Conservation (phyloP, 2,113 vertebrate species). For the Paratilapia polleni region DNA sequence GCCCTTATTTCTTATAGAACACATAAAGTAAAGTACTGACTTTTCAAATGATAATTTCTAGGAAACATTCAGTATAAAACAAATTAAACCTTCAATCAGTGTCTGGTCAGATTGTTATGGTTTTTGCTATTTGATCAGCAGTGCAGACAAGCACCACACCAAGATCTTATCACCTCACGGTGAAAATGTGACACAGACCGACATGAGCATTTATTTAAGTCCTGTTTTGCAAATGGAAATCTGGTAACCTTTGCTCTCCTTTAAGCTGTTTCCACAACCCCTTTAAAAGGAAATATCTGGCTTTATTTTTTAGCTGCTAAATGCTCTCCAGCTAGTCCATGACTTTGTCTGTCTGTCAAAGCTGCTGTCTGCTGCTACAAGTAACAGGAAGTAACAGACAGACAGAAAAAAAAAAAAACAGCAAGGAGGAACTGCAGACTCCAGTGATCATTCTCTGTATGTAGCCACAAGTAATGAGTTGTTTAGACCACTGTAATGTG, state of each 20-base stretch:
- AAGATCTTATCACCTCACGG: background rate
- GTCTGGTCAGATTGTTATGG: background rate
- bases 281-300: background rate
- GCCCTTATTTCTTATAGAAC: background rate
- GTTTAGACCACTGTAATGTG: fast-evolving
- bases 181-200: background rate
- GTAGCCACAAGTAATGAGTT: background rate
- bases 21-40: background rate
- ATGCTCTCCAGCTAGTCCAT: background rate
- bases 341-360: background rate
- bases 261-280: background rate
- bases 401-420: background rate
- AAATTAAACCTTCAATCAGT: background rate
- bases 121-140: background rate
- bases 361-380: background rate
- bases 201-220: constrained; percentile 1
- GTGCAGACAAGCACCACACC: background rate
- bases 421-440: background rate
- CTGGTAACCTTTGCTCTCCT: background rate
- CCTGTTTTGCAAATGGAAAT: background rate
- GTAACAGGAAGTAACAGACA: fast-evolving
- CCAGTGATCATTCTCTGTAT: background rate
- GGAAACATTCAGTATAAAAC: background rate
- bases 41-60: background rate
- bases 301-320: background rate